Conservation (phyloP, 1,140 invertebrate species). For the Drosophila elegans region DNA sequence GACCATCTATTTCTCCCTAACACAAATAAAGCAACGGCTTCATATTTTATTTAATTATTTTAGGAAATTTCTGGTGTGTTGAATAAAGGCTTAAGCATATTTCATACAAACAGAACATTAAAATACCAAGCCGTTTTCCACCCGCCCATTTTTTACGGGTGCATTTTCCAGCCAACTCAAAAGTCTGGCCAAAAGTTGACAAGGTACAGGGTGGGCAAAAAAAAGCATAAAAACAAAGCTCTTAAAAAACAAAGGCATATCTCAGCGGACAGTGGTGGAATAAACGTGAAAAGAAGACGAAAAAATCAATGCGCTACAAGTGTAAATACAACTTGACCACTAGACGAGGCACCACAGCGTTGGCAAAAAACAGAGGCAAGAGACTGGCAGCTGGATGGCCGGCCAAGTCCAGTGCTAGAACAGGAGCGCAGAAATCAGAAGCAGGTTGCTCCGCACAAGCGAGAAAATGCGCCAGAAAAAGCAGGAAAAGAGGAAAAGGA, state of each 20-base stretch:
- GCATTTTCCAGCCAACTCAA: slow-evolving; percentile 50
- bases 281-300: slow-evolving; percentile 24
- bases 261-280: slow-evolving; percentile 35
- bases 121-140: neutral
- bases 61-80: no score
- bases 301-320: slow-evolving; percentile 79
- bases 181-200: slow-evolving; percentile 70
- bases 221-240: slow-evolving; percentile 52
- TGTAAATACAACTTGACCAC: slow-evolving; percentile 78
- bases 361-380: slow-evolving; percentile 4
- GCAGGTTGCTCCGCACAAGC: slow-evolving; percentile 43
- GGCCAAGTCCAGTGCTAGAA: slow-evolving; percentile 68
- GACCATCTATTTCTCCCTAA: neutral
- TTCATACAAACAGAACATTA: neutral
- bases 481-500: slow-evolving; percentile 29
- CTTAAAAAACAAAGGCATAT: slow-evolving; percentile 34
- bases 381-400: slow-evolving; percentile 50
- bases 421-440: slow-evolving; percentile 70
- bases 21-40: neutral
- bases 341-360: slow-evolving; percentile 24
- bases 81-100: no score
- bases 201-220: slow-evolving; percentile 34
- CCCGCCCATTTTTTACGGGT: neutral
- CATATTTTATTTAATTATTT: slow-evolving; percentile 7
- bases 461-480: slow-evolving; percentile 54